These are phyloP conservation scores for Chaetodon auriga DNA, from an alignment of 2,113 vertebrate species.

Conservation along the genomic window DNA sequence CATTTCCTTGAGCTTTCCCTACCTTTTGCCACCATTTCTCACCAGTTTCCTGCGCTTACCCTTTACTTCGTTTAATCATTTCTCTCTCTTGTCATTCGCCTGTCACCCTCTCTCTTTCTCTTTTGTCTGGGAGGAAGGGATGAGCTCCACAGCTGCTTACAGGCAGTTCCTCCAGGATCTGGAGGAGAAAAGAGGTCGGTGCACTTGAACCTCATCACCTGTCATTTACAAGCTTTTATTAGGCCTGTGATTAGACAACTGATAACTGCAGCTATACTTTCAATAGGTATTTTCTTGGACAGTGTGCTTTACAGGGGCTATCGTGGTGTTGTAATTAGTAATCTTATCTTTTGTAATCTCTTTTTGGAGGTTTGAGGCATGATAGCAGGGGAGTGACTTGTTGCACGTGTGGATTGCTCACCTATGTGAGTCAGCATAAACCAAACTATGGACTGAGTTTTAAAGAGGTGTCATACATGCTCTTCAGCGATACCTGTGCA, in stretches of 20 bases:
- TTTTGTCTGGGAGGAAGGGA: conserved; percentile 60
- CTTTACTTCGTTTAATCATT: not conserved
- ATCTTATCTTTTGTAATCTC: conserved; percentile 3
- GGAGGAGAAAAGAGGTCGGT: conserved; percentile 86
- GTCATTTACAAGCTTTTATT: not conserved
- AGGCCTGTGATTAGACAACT: not conserved
- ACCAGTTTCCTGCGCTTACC: conserved; percentile 18
- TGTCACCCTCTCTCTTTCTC: not conserved
- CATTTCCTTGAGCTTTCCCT: not conserved
- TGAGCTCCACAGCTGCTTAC: conserved; percentile 82
- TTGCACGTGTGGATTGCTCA: conserved; percentile 40
- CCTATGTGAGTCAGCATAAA: conserved; percentile 12
- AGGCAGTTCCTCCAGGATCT: conserved; percentile 84
- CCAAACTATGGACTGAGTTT: conserved; percentile 23
- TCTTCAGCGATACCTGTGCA: conserved; percentile 22
- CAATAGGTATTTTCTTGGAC: not conserved
- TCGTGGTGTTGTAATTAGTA: not conserved
- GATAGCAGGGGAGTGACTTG: conserved; percentile 29
- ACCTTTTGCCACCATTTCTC: not conserved
- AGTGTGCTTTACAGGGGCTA: fast-evolving
- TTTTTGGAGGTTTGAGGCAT: not conserved
- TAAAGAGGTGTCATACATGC: conserved; percentile 45
- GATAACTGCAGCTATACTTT: not conserved
- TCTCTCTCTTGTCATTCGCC: not conserved
- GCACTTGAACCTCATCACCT: conserved; percentile 16